Conservation (phyloP, 2,797 vertebrate genomes). For the Hippopotamyrus pictus region DNA sequence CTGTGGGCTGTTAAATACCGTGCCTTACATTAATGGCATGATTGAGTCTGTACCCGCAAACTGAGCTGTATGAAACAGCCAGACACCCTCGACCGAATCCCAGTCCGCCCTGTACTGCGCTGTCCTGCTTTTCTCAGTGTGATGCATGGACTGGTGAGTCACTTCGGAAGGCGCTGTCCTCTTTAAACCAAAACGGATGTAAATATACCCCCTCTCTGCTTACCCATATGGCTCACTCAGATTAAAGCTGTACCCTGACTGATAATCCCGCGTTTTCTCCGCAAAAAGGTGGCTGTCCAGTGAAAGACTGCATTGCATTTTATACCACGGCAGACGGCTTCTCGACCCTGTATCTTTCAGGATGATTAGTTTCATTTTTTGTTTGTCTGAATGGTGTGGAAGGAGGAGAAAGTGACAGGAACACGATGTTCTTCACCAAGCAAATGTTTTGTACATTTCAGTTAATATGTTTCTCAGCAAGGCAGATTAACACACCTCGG, state of each 20-base stretch:
- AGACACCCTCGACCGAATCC: not conserved
- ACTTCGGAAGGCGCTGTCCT: not conserved
- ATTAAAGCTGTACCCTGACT: not conserved
- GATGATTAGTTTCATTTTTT: not conserved
- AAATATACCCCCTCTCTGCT: not conserved
- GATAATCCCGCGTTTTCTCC: not conserved
- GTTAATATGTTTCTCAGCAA: not conserved
- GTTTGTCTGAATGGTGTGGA: not conserved
- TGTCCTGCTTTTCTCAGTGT: not conserved
- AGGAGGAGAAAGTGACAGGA: not conserved
- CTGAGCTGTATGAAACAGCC: not conserved
- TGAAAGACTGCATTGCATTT: not conserved
- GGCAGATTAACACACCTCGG: not conserved
- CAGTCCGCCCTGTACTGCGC: not conserved
- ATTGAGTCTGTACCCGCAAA: not conserved
- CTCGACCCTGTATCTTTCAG: not conserved
- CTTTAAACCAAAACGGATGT: not conserved
- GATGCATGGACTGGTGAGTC: not conserved
- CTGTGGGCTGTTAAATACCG: not conserved
- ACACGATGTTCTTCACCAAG: not conserved
- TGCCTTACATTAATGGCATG: not conserved
- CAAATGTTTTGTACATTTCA: not conserved
- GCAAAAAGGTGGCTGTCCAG: not conserved
- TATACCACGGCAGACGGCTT: not conserved
- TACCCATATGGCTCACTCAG: not conserved